Evolutionary conservation across 2,797 vertebrate species (phyloP), one percentile per base, ranked within the genome.

Genomic region (Gambusia yucatana): DNA sequence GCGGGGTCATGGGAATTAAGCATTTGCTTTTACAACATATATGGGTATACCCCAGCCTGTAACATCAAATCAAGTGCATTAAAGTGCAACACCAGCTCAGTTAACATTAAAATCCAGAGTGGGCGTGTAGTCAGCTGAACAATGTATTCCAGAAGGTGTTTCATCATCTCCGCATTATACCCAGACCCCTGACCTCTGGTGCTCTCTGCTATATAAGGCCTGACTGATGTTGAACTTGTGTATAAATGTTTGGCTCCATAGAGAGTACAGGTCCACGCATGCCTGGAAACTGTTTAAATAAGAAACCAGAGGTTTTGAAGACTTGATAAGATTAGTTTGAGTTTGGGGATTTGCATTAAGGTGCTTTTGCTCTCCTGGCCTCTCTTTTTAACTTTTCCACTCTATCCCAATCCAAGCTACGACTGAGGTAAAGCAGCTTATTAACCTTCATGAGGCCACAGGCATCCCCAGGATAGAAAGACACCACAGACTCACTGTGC

Each of bases 391-490:
- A 86, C 88, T 88, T 77, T 88, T 79, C 50, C 61, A 70, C 84
- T 83, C 88, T 69, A 71, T 61, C 82, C 84, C 90, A 87, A 86
- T 91, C 87, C 80, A 44, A 69, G 84, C 72, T 81, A 69, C 73
- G 77, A 75, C 78, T 78, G 83, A 89, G 93, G 92, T 90, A 93
- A 93, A 88, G 84, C 88, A 92, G 89, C 93, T 96, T 94, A 95
- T 96, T 96, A 96, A 95, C 95, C 94, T 95, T 91, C 89, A 82
- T 82, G 82, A 91, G 90, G 90, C 95, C 93, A 93, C 83, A 80
- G 93, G 93, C 91, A 80, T 92, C 88, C 78, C 82, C 52, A 0
- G 77, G 89, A 92, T 87, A 81, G 91, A 83, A 87, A 91, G 82
- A 86, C 87, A 86, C 83, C 82, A 65, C 87, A 84, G 84, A 88